Base-by-base conservation (phyloP, 2,888 invertebrate genomes). In the Sympetrum striolatum region DNA sequence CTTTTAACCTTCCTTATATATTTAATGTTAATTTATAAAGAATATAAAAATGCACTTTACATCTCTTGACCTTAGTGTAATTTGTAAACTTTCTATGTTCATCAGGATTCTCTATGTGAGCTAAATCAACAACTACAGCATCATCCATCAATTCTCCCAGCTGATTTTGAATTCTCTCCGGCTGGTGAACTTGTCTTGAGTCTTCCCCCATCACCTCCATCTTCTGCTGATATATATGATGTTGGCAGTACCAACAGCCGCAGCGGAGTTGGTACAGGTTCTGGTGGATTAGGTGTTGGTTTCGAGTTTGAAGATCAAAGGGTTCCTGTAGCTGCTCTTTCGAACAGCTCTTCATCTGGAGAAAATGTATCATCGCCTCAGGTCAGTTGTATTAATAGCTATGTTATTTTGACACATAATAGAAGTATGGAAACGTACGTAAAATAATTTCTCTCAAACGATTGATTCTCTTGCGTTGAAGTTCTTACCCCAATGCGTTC, bases 111-210 rank as follows among this genome's bases (percentile, higher is more conserved):
- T 0, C 95, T 99, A 81, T 96, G 96, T 81, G 97, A 98, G 94
- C 94, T 99, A 90, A 97, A 98, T 92, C 96, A 96, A 48, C 98
- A 98, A 94, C 95, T 98, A 91, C 96, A 96, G 79, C 97, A 98
- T 93, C 98, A 98, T 94, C 98, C 98, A 22, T 98, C 98, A 35
- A 98, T 98, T 93, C 95, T 98, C 91, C 98, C 98, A 80, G 97
- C 97, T 90, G 98, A 98, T 94, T 99, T 99, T 94, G 98, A 98
- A 93, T 98, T 99, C 91, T 97, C 97, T 92, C 96, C 97, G 81
- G 96, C 97, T 92, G 97, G 97, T 93, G 96, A 97, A 92, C 94
- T 97, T 91, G 95, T 96, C 64, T 93, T 97, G 44, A 96, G 95
- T 93, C 95, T 96, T 5, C 96, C 96, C 90, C 95, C 95, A 39